phyloP scores from a whole-genome alignment of 2,888 invertebrate genomes.

The Cataglyphis cursor region DNA sequence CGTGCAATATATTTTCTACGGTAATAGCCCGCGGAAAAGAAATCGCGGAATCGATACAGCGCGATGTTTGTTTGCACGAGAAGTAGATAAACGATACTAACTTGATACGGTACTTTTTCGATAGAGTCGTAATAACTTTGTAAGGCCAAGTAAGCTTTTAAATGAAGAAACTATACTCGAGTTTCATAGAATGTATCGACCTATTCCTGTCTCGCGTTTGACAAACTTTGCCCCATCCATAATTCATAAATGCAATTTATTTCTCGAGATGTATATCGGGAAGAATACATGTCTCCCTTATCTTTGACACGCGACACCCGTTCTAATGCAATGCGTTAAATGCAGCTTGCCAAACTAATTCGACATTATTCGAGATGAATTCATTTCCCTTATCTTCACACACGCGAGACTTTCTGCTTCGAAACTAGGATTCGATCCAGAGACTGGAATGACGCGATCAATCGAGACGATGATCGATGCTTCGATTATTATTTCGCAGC shows the following conservation, averaged over 20 bases:
- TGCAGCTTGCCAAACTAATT: neutral
- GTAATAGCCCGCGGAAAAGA: neutral
- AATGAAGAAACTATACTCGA: neutral
- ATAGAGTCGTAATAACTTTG: neutral
- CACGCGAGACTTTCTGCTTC: conserved; percentile 20
- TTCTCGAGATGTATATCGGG: neutral
- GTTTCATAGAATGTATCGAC: neutral
- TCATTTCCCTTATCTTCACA: conserved; percentile 28
- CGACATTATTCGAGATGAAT: neutral
- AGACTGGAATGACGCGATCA: neutral
- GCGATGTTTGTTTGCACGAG: conserved; percentile 2
- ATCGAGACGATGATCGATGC: conserved; percentile 21
- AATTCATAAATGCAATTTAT: conserved; percentile 23
- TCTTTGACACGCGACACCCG: neutral
- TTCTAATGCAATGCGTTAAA: neutral
- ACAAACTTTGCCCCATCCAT: neutral
- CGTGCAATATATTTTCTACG: neutral
- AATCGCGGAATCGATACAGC: conserved; percentile 18
- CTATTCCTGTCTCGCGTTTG: too few relatives aligned
- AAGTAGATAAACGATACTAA: conserved; percentile 22
- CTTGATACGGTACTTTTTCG: neutral
- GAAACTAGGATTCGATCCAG: neutral
- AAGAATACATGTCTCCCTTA: neutral
- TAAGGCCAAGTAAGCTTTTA: neutral
- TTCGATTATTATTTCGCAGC: conserved; percentile 16